These are phyloP conservation scores for Parauchenoglanis punctatus DNA, from an alignment of 2,797 vertebrate species.

Conservation along the genomic window DNA sequence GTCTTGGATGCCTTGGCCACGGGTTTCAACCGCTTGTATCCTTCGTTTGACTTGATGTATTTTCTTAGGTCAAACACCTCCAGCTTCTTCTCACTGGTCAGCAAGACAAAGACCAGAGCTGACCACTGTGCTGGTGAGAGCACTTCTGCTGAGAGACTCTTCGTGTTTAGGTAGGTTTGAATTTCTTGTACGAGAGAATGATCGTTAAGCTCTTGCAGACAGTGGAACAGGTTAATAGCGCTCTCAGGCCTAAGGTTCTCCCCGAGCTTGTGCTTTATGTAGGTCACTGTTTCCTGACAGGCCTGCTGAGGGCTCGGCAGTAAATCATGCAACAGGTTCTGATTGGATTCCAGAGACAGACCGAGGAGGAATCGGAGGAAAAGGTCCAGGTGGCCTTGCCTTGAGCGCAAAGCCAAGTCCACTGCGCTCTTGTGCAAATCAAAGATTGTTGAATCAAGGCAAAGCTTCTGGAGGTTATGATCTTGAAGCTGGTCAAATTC, in stretches of 20 bases:
- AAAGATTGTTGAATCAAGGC: conserved; percentile 34
- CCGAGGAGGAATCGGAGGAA: conserved; percentile 45
- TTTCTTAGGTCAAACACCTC: conserved; percentile 55
- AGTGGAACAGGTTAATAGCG: conserved; percentile 49
- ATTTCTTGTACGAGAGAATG: conserved; percentile 48
- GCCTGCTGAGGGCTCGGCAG: background rate
- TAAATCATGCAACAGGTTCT: conserved; percentile 14
- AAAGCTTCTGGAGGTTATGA: conserved; percentile 20
- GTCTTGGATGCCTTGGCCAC: conserved; percentile 40
- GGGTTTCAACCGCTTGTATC: conserved; percentile 43
- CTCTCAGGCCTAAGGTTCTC: conserved; percentile 40
- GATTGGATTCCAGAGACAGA: conserved; percentile 37
- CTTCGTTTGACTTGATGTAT: conserved; percentile 47
- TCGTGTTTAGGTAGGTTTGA: conserved; percentile 40
- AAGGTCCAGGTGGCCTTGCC: conserved; percentile 30
- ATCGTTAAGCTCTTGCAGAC: conserved; percentile 44
- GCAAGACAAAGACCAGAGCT: conserved; percentile 53
- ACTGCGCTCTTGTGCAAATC: conserved; percentile 49
- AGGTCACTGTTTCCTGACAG: background rate
- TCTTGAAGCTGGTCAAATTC: background rate
- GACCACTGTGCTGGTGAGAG: conserved; percentile 57
- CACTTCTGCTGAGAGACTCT: conserved; percentile 31
- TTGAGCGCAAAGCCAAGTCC: conserved; percentile 18
- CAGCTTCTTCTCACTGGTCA: conserved; percentile 46
- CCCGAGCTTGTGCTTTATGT: background rate